Evolutionary conservation across 2,888 invertebrate species (phyloP).

Genomic region (Muschampia staudingeri): DNA sequence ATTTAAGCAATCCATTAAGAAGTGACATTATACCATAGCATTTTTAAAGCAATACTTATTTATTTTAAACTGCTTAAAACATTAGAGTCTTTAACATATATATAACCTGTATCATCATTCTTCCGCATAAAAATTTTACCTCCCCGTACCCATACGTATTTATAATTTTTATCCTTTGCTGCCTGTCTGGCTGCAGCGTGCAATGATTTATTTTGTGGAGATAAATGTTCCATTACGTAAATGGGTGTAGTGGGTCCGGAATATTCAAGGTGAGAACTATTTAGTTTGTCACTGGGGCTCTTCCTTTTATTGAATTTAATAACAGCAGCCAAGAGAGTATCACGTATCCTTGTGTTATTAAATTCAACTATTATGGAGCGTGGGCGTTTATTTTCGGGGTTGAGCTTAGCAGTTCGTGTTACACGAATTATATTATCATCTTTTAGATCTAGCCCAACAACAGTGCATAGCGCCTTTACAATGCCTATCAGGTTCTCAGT

Average conservation of each 20-base stretch:
- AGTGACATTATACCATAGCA: not conserved
- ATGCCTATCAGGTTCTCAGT: not conserved
- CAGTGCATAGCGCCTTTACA: not conserved
- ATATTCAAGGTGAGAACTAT: not conserved
- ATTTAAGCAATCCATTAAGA: not conserved
- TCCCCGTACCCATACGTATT: not conserved
- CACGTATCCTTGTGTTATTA: not conserved
- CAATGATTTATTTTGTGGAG: not conserved
- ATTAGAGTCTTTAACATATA: not conserved
- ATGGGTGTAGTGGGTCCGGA: not conserved
- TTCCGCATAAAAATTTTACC: not conserved
- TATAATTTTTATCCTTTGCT: not conserved
- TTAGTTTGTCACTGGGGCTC: not conserved
- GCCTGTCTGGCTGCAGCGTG: not conserved
- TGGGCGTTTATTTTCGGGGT: conserved; percentile 9
- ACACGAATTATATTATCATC: not conserved
- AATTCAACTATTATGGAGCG: not conserved
- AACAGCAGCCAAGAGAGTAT: not conserved
- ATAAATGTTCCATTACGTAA: conserved; percentile 6
- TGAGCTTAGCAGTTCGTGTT: not conserved
- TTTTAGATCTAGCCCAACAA: not conserved
- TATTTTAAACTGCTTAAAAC: not conserved
- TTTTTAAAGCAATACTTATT: not conserved
- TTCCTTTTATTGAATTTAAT: not conserved
- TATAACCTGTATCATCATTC: not conserved